Evolutionary conservation across 2,888 invertebrate species (phyloP).

Genomic region (Coleophora flavipennella): DNA sequence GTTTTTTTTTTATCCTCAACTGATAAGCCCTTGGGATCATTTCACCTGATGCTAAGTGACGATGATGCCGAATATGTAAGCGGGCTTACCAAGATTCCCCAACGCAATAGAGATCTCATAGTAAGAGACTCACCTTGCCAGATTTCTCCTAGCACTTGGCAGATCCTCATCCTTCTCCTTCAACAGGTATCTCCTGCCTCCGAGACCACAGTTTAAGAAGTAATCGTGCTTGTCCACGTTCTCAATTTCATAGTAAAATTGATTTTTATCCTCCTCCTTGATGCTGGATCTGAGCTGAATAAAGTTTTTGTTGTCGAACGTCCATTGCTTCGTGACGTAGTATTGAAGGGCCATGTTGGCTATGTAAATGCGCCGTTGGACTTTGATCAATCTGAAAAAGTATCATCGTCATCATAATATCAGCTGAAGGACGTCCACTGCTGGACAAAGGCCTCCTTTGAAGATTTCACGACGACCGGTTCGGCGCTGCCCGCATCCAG

Average conservation of each 20-base stretch:
- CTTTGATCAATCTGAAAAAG: constrained; percentile 77
- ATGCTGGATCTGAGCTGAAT: constrained; percentile 63
- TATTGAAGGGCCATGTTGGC: constrained; percentile 81
- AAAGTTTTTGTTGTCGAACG: constrained; percentile 77
- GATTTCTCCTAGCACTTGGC: constrained; percentile 64
- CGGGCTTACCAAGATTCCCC: too few species aligned
- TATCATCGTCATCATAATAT: too few species aligned
- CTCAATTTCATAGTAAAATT: constrained; percentile 9
- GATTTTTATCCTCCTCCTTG: constrained; percentile 27
- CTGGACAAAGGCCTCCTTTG: too few species aligned
- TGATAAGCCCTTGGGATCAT: too few species aligned
- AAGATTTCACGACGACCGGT: too few species aligned
- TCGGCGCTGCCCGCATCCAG: too few species aligned
- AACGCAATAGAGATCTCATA: neutral
- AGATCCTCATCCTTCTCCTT: constrained; percentile 76
- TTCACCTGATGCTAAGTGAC: too few species aligned
- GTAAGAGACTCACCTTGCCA: constrained; percentile 50
- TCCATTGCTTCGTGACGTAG: constrained; percentile 85
- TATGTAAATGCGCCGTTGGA: constrained; percentile 86
- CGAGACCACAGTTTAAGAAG: constrained; percentile 32
- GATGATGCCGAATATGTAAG: too few species aligned
- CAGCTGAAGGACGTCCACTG: too few species aligned
- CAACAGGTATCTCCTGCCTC: constrained; percentile 76
- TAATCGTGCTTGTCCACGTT: constrained; percentile 3
- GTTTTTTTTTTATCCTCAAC: too few species aligned